A percentile compares a stretch with the other conserved stretches of the same genome.
Evolutionary conservation across 2,113 vertebrate species (phyloP).

Genomic region (Lates calcarifer): DNA sequence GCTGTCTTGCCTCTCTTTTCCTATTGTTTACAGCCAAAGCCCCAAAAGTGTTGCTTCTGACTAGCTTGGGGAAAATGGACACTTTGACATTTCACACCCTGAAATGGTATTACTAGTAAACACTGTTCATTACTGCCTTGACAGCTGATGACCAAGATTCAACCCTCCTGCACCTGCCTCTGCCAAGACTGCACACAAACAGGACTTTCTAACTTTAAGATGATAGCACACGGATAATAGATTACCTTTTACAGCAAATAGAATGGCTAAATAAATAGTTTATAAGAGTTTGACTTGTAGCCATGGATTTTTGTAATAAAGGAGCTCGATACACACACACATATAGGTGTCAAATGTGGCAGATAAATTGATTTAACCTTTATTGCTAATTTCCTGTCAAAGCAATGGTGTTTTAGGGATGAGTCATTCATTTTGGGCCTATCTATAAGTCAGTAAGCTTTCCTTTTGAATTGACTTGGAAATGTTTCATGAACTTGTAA

Average conservation of each 20-base stretch:
- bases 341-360: no score
- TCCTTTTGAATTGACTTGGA: constrained; percentile 19
- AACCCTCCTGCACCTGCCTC: constrained; percentile 54
- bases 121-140: constrained; percentile 70
- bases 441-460: not conserved
- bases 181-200: constrained; percentile 35
- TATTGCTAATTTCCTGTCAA: constrained; percentile 26
- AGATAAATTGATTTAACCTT: no score
- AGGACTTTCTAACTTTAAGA: constrained; percentile 41
- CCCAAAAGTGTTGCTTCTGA: constrained; percentile 65
- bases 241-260: constrained; percentile 19
- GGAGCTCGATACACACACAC: not conserved
- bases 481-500: constrained; percentile 38
- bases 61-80: constrained; percentile 64
- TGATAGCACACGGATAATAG: constrained; percentile 12
- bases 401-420: constrained; percentile 2
- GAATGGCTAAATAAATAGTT: constrained; percentile 32
- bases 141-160: constrained; percentile 66
- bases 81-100: constrained; percentile 76
- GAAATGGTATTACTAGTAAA: constrained; percentile 74
- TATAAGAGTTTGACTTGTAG: constrained; percentile 28
- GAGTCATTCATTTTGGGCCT: not conserved
- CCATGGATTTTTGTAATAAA: constrained; percentile 15
- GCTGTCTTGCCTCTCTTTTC: constrained; percentile 57
- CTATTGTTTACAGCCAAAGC: constrained; percentile 59